Evolutionary conservation across 2,888 invertebrate species (phyloP), one percentile per base, ranked within the genome.

Genomic region (Stomorhina lunata): DNA sequence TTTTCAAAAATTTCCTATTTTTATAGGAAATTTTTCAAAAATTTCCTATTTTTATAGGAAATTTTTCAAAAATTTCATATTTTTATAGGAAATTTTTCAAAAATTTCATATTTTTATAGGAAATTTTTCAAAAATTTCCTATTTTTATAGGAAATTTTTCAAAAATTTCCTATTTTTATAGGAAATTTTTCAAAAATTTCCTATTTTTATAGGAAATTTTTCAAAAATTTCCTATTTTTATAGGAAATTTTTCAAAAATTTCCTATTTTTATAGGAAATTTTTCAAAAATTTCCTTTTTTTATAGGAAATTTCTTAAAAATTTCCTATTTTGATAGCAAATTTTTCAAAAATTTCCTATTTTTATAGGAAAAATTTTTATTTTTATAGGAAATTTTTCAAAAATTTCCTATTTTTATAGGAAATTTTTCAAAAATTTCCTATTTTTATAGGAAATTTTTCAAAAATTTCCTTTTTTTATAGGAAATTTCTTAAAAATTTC

Each of bases 141-240:
- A n/a, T n/a, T n/a, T n/a, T n/a, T n/a, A n/a, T n/a, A 29, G 2
- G 45, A 40, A 50, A 37, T 22, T 15, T 12, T 59, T 43, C 27
- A 37, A 80, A 80, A 17, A 73, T 61, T 73, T 63, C 48, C 71
- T n/a, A n/a, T n/a, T n/a, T n/a, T n/a, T n/a, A n/a, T n/a, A 29
- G 2, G 45, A 40, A 50, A 37, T 22, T 15, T 12, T 59, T 43
- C 27, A 37, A 80, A 80, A 17, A 73, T 61, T 73, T 63, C 48
- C 71, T n/a, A n/a, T n/a, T n/a, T n/a, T n/a, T n/a, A n/a, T n/a
- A 29, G 2, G 45, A 40, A 50, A 37, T 22, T 15, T 12, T 59
- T 43, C 27, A 37, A 80, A 80, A 17, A 73, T 61, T 73, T 63
- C 48, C 71, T n/a, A n/a, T n/a, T n/a, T n/a, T n/a, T n/a, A n/a